Conservation (phyloP, 2,797 vertebrate genomes). For the Tangara arthus region DNA sequence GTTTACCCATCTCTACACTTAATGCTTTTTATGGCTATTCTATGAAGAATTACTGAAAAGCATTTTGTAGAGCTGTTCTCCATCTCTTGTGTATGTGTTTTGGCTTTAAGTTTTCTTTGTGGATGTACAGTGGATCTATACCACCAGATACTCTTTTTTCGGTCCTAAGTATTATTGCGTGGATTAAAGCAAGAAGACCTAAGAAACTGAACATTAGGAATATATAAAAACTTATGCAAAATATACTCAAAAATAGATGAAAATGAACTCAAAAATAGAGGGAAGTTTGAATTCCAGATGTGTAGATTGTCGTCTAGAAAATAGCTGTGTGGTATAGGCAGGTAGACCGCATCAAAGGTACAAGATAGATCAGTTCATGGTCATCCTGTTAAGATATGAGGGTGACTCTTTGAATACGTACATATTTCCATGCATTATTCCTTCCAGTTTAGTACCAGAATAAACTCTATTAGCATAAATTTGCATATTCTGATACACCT, state of each 20-base stretch:
- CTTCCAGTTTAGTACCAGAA: background rate
- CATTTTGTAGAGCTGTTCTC: background rate
- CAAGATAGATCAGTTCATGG: background rate
- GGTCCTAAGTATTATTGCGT: background rate
- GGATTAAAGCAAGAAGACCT: background rate
- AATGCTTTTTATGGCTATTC: conserved; percentile 46
- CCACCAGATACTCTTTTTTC: background rate
- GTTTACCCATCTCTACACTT: background rate
- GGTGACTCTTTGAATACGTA: background rate
- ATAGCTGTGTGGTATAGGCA: background rate
- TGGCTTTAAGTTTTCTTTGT: background rate
- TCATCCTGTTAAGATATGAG: background rate
- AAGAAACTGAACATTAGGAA: background rate
- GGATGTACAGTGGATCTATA: background rate
- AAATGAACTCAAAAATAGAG: background rate
- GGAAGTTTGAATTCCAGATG: background rate
- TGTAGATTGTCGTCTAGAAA: background rate
- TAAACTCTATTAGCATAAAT: background rate
- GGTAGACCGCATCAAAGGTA: background rate
- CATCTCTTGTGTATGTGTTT: background rate
- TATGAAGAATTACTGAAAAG: background rate
- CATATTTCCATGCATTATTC: background rate
- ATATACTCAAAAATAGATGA: background rate
- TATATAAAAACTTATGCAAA: background rate
- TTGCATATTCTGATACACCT: background rate